Percentiles rank a stretch among this genome's conserved stretches.
These are phyloP conservation scores for Erpetoichthys calabaricus DNA, from an alignment of 2,797 vertebrate species.

Conservation along the genomic window DNA sequence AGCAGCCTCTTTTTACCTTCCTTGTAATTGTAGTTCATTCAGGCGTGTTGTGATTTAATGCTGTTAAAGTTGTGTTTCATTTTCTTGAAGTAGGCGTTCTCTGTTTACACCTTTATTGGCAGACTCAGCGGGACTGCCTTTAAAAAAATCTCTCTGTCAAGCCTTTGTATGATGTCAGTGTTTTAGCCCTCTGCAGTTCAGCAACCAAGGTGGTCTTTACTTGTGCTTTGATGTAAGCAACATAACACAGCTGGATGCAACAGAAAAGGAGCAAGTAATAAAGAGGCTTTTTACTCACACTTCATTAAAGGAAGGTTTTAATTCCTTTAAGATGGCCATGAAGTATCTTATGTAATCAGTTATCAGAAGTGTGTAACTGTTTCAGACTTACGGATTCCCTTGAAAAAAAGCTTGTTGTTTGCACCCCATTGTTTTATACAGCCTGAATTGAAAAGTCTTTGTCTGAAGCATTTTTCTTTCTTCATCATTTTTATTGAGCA, in stretches of 20 bases:
- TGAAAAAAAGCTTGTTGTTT: slow-evolving; percentile 39
- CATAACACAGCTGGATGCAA: slow-evolving; percentile 9
- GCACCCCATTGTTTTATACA: slow-evolving; percentile 28
- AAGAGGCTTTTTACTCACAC: slow-evolving; percentile 6
- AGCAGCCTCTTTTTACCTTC: too few relatives aligned
- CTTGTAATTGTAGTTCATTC: background rate
- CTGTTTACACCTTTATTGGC: slow-evolving; percentile 6
- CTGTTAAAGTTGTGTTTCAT: background rate
- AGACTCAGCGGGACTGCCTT: slow-evolving; percentile 8
- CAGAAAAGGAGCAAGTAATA: slow-evolving; percentile 14
- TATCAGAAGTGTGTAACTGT: slow-evolving; percentile 44
- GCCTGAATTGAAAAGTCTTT: slow-evolving; percentile 37
- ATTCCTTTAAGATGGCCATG: slow-evolving; percentile 25
- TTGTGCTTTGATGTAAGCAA: slow-evolving; percentile 12
- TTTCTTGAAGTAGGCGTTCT: slow-evolving; percentile 2
- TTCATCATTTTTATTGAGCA: slow-evolving; percentile 17
- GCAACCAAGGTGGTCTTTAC: slow-evolving; percentile 5
- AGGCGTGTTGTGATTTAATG: slow-evolving; percentile 1
- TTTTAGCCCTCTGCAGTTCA: background rate
- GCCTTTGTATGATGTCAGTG: slow-evolving; percentile 10
- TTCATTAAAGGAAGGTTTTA: slow-evolving; percentile 27
- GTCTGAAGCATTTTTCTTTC: slow-evolving; percentile 48
- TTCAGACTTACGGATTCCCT: slow-evolving; percentile 24
- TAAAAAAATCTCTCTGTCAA: background rate
- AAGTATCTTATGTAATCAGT: slow-evolving; percentile 44